Percentiles rank a stretch among this genome's conserved stretches.
Evolutionary conservation across 2,113 vertebrate genomes (phyloP).

Genomic region (Gila orcuttii): DNA sequence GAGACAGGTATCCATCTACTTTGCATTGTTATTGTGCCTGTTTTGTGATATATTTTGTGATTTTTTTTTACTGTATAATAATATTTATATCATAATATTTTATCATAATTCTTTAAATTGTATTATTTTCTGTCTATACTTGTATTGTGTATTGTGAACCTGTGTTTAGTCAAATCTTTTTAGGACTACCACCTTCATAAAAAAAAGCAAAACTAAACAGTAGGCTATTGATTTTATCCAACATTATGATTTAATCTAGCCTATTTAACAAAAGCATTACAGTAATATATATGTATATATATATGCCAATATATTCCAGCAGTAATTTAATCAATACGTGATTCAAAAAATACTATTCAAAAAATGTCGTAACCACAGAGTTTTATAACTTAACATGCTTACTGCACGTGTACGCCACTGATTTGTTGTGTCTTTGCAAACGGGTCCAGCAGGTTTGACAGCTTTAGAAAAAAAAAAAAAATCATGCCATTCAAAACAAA

Average conservation of each 20-base stretch:
- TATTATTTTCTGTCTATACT: background rate
- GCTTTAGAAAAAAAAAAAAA: background rate
- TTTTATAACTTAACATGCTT: background rate
- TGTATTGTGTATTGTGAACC: background rate
- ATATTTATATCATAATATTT: background rate
- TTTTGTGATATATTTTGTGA: background rate
- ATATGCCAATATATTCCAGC: background rate
- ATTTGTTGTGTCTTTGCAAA: background rate
- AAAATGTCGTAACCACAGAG: background rate
- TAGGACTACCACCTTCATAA: background rate
- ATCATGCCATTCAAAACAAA: background rate
- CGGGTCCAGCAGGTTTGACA: constrained; percentile 7
- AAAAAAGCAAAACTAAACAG: background rate
- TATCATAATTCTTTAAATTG: background rate
- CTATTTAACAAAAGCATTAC: background rate
- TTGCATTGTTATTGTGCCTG: background rate
- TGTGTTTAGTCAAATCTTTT: background rate
- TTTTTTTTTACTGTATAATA: background rate
- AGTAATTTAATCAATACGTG: background rate
- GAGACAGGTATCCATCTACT: constrained; percentile 14
- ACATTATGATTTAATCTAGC: background rate
- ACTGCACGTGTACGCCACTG: background rate
- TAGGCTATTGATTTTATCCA: background rate
- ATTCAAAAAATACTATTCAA: background rate
- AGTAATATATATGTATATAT: background rate